Conservation (phyloP, 2,888 invertebrate genomes). For the Ophion slaviceki region DNA sequence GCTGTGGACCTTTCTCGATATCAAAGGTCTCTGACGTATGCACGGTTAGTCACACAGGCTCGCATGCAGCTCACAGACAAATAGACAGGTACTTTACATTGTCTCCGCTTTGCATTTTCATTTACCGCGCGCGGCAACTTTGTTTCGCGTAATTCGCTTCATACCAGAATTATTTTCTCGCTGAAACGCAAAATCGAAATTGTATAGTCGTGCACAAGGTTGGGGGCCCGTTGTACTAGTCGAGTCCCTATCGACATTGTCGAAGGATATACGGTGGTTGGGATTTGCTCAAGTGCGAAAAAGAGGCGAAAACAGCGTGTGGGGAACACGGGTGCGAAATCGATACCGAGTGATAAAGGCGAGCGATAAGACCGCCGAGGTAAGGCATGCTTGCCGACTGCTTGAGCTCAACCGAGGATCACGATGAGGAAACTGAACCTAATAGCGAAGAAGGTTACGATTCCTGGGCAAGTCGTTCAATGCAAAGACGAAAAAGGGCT, state of each 20-base stretch:
- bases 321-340: slow-evolving; percentile 62
- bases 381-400: slow-evolving; percentile 62
- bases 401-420: slow-evolving; percentile 72
- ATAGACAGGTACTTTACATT: slow-evolving; percentile 77
- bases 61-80: slow-evolving; percentile 73
- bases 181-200: slow-evolving; percentile 29
- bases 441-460: slow-evolving; percentile 20
- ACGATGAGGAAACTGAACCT: slow-evolving; percentile 69
- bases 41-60: slow-evolving; percentile 72
- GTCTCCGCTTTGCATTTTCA: slow-evolving; percentile 51
- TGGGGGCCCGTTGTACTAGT: slow-evolving; percentile 60
- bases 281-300: slow-evolving; percentile 74
- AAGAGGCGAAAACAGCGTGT: slow-evolving; percentile 50
- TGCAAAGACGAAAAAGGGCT: too few species aligned
- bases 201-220: slow-evolving; percentile 65
- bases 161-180: slow-evolving; percentile 3
- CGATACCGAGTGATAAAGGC: slow-evolving; percentile 72
- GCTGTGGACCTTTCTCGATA: slow-evolving; percentile 83
- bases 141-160: not conserved
- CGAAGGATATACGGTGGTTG: slow-evolving; percentile 74
- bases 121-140: not conserved
- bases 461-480: too few species aligned
- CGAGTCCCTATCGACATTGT: slow-evolving; percentile 74
- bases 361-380: slow-evolving; percentile 70
- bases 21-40: slow-evolving; percentile 83